A percentile compares a stretch with the other conserved stretches of the same genome.
These are phyloP conservation scores for Barypeithes pellucidus DNA, from an alignment of 2,888 invertebrate species.

Conservation along the genomic window DNA sequence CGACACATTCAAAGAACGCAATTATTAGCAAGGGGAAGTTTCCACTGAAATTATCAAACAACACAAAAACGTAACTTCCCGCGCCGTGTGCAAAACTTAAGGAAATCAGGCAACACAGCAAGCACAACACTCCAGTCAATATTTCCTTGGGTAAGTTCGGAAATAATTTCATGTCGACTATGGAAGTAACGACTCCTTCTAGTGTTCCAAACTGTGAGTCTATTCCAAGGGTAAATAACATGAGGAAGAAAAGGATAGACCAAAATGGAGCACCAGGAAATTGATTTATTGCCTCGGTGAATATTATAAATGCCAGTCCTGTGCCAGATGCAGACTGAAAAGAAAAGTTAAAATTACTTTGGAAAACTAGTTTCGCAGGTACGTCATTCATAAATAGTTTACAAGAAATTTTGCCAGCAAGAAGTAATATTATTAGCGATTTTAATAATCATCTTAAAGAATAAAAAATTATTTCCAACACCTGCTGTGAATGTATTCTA, in stretches of 20 bases:
- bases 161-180: constrained; percentile 95
- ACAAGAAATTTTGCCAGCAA: neutral
- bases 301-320: constrained; percentile 96
- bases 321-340: constrained; percentile 96
- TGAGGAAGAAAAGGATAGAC: constrained; percentile 96
- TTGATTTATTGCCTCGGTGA: constrained; percentile 98
- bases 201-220: constrained; percentile 97
- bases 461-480: no score
- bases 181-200: constrained; percentile 95
- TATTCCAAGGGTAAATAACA: constrained; percentile 96
- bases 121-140: constrained; percentile 86
- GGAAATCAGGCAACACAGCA: constrained; percentile 87
- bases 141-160: constrained; percentile 85
- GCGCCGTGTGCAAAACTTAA: constrained; percentile 94
- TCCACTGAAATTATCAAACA: constrained; percentile 95
- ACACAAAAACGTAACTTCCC: constrained; percentile 93
- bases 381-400: neutral
- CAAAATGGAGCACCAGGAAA: constrained; percentile 97
- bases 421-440: no score
- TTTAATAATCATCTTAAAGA: no score
- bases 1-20: constrained; percentile 93
- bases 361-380: neutral
- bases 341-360: constrained; percentile 37
- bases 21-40: constrained; percentile 94
- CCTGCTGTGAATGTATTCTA: no score